Base-by-base conservation (phyloP, 2,888 invertebrate genomes). In the Eupithecia tripunctaria region DNA sequence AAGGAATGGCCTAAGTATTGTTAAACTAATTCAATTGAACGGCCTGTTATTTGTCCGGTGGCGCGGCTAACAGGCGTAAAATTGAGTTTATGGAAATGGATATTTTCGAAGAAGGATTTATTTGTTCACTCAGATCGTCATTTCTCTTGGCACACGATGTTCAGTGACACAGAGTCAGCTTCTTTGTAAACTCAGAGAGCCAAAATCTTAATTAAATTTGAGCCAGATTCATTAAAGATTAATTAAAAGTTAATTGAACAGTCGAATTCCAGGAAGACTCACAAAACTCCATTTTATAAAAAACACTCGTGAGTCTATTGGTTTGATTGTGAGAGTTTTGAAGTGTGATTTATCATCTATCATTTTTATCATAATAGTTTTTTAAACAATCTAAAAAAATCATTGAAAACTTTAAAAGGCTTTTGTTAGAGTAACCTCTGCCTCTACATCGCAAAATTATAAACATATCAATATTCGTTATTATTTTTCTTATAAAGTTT, bases 171-270 rank as follows among this genome's bases (percentile, higher is more conserved):
- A n/a, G 62, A 21, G 18, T n/a, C 0, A 36, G 32, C 36, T 36
- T 36, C 62, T 36, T 25, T 56, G 25, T 56, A n/a, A 32, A 63
- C 32, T n/a, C n/a, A 36, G 32, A 36, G 12, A n/a, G 6, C 7
- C 32, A 29, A 27, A 36, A n/a, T 12, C 32, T 63, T 63, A 63
- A 62, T 63, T 63, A 36, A 36, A 63, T 36, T 32, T 10, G 36
- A 32, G 36, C 4, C 36, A 36, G 36, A 36, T 63, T 63, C 36
- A 63, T 63, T 12, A 36, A 36, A 36, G 62, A 63, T 63, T 63
- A 10, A 63, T 63, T 36, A n/a, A 36, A 36, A 36, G 62, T 63
- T 62, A 60, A 60, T 29, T 62, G 32, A 62, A n/a, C 51, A 51
- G 21, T 21, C 12, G 56, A 14, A 56, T 56, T 56, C 25, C 12